These are phyloP conservation scores for Teinopalpus imperialis DNA, from an alignment of 2,888 invertebrate species.

Conservation along the genomic window DNA sequence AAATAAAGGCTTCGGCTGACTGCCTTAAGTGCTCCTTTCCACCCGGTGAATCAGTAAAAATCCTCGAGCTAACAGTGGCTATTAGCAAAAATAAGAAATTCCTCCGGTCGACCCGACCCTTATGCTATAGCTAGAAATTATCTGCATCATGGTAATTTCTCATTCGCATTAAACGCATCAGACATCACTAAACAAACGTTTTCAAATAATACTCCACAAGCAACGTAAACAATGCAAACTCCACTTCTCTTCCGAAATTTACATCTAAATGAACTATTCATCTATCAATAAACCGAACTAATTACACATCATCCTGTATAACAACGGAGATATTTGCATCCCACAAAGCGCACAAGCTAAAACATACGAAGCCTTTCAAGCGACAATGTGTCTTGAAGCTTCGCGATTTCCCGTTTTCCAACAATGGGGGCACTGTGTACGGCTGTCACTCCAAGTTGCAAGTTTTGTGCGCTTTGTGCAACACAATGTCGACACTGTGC, in stretches of 20 bases:
- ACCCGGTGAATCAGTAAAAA: too few species aligned
- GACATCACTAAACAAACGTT: neutral
- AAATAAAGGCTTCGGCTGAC: too few species aligned
- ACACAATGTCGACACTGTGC: constrained; percentile 31
- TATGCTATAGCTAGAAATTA: too few species aligned
- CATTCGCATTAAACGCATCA: too few species aligned
- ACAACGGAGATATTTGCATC: constrained; percentile 28
- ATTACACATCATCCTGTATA: constrained; percentile 19
- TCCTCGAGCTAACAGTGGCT: too few species aligned
- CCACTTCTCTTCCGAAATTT: constrained; percentile 4
- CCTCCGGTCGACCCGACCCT: too few species aligned
- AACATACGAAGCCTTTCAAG: constrained; percentile 29
- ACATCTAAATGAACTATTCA: constrained; percentile 18
- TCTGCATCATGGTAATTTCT: too few species aligned
- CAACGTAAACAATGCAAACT: constrained; percentile 6
- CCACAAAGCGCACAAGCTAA: constrained; percentile 31
- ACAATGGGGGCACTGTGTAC: constrained; percentile 25
- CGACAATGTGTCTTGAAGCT: constrained; percentile 28
- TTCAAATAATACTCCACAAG: constrained; percentile 1
- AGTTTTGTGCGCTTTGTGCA: constrained; percentile 31
- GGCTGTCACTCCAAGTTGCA: constrained; percentile 31
- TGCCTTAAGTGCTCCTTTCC: too few species aligned
- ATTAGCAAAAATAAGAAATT: too few species aligned
- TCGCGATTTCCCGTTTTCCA: constrained; percentile 34
- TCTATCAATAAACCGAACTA: constrained; percentile 27